Base-by-base conservation (phyloP, 2,888 invertebrate species). In the Agrochola macilenta region DNA sequence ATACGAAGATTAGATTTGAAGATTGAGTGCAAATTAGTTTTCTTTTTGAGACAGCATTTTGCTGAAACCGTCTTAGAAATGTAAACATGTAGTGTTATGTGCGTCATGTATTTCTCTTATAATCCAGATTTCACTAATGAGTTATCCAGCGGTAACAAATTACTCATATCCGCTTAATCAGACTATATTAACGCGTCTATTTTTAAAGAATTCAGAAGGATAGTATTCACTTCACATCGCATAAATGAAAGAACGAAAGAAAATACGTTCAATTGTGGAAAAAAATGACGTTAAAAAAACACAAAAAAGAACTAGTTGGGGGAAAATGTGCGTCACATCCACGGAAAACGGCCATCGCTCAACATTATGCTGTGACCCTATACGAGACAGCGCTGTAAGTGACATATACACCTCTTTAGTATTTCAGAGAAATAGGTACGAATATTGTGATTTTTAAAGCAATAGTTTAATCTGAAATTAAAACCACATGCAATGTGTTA, bases 21-120 rank as follows among this genome's bases (percentile, higher is more conserved):
- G 77, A 85, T 82, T 73, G 69, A 83, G 74, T 82, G 85, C 72
- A 83, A 83, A 83, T 83, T 85, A 81, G 52, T 72, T 84, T 46
- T 60, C 23, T 66, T 72, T 76, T 76, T 26, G n/a, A 26, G 43
- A 58, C 20, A 54, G 23, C 14, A 5, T 46, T 74, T 70, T 52
- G 52, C 70, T 84, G 43, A 57, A 80, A 57, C 26, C 7, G 14
- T 74, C 11, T 57, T 58, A 30, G 46, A 63, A 74, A 74, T 58
- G n/a, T 84, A 82, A 84, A 84, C 75, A 80, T 52, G 2, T 63
- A 26, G n/a, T 52, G 78, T 58, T 57, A 83, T 58, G 71, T 81
- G 84, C 79, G 79, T 81, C 79, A 84, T 74, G 35, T n/a, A 65
- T 57, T 46, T 63, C 43, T 79, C 57, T 78, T 78, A 66, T 79